Percentiles rank a stretch among this genome's conserved stretches.
phyloP scores from a whole-genome alignment of 2,113 vertebrate species.

The Ictidomys tridecemlineatus region DNA sequence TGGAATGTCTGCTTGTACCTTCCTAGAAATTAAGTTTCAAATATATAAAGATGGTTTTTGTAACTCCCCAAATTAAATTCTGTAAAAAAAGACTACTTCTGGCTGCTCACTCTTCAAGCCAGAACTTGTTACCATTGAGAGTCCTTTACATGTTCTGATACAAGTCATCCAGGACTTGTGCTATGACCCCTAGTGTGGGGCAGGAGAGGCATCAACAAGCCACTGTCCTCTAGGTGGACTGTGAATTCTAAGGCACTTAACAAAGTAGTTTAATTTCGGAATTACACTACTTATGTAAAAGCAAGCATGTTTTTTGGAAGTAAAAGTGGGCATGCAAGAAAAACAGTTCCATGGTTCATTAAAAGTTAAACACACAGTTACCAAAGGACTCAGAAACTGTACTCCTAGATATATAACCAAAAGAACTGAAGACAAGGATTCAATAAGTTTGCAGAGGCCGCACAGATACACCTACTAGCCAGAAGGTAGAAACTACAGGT shows the following conservation, averaged over 20 bases:
- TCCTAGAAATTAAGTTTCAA: background rate
- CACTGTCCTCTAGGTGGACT: background rate
- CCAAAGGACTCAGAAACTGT: background rate
- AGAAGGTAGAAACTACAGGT: background rate
- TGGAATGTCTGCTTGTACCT: background rate
- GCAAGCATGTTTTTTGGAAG: background rate
- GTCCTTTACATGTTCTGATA: too few species aligned
- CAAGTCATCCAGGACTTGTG: too few species aligned
- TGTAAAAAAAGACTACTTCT: background rate
- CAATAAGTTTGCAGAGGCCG: fast-evolving
- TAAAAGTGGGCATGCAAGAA: background rate
- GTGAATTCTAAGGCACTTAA: background rate
- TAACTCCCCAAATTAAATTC: background rate
- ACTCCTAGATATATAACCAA: fast-evolving
- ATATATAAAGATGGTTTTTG: background rate
- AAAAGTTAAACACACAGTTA: background rate
- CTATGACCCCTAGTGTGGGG: too few species aligned
- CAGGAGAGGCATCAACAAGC: too few species aligned
- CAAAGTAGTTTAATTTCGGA: background rate
- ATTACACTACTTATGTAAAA: background rate
- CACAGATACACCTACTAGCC: background rate
- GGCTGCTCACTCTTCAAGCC: background rate
- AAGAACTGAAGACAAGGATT: background rate
- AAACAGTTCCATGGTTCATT: background rate
- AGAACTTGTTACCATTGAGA: too few species aligned